A percentile compares a stretch with the other conserved stretches of the same genome.
Evolutionary conservation across 2,797 vertebrate species (phyloP).

Genomic region (Dryobates pubescens): DNA sequence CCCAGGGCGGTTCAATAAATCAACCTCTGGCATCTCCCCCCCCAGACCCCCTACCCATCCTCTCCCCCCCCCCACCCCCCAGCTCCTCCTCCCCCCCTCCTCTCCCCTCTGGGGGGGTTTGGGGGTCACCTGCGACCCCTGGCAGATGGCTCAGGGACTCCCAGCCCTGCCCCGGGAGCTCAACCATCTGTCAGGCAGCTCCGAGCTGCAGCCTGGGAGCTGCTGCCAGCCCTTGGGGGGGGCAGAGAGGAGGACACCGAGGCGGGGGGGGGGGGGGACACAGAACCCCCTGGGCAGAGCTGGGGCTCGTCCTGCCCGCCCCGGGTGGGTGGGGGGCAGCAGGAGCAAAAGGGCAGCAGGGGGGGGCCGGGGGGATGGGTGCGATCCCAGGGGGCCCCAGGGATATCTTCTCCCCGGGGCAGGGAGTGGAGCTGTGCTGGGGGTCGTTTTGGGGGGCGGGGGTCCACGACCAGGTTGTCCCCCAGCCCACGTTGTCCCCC

Average conservation of each 20-base stretch:
- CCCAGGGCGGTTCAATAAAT: constrained; percentile 11
- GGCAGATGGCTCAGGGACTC: not conserved
- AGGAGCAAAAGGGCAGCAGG: not conserved
- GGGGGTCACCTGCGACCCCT: too few species aligned
- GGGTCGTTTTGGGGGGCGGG: too few species aligned
- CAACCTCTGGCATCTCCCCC: not conserved
- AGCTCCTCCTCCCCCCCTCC: not conserved
- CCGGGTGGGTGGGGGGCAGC: rapidly evolving
- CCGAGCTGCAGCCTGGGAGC: not conserved
- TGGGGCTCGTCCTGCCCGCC: not conserved
- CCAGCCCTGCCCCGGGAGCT: not conserved
- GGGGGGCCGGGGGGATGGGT: not conserved
- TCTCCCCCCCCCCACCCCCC: not conserved
- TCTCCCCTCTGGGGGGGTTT: too few species aligned
- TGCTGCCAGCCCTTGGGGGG: not conserved
- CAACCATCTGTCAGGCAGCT: constrained; percentile 48
- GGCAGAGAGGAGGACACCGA: not conserved
- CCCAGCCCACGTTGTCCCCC: too few species aligned
- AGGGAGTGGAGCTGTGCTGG: too few species aligned
- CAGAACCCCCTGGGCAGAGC: not conserved
- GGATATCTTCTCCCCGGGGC: too few species aligned
- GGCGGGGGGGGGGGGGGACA: too few species aligned
- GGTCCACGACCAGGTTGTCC: too few species aligned
- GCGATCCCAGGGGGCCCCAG: not conserved
- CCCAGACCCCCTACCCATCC: too few species aligned